A percentile compares a stretch with the other conserved stretches of the same genome.
Conservation (phyloP, 2,113 vertebrate species). For the Oxyura jamaicensis region DNA sequence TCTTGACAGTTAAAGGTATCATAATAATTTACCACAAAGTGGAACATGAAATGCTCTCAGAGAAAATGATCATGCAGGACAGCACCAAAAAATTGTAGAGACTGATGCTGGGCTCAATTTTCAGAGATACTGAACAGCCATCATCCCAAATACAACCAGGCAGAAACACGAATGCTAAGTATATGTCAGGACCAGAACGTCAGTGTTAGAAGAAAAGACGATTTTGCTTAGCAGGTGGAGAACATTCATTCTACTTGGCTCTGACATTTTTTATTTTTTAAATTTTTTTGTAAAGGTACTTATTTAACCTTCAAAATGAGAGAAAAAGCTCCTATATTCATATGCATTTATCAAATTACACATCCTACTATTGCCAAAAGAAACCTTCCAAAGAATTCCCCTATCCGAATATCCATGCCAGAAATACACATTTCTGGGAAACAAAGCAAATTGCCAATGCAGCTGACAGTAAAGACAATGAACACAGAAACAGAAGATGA, state of each 20-base stretch:
- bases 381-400: constrained; percentile 60
- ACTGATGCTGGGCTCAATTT: not conserved
- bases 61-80: not conserved
- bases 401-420: constrained; percentile 44
- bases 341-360: constrained; percentile 27
- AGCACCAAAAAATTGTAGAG: not conserved
- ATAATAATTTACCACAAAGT: not conserved
- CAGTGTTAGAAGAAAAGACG: not conserved
- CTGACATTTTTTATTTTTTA: not conserved
- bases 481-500: constrained; percentile 48
- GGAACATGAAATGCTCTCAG: not conserved
- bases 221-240: not conserved
- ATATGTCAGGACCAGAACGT: not conserved
- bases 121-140: not conserved
- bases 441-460: constrained; percentile 54
- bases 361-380: constrained; percentile 17
- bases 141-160: not conserved
- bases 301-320: constrained; percentile 13
- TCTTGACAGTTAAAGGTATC: not conserved
- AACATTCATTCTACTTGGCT: not conserved
- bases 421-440: constrained; percentile 73
- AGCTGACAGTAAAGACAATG: constrained; percentile 64
- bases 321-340: not conserved
- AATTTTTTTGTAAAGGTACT: not conserved
- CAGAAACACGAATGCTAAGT: not conserved